Base-by-base conservation (phyloP, 2,797 vertebrate genomes). In the Synanceia verrucosa region DNA sequence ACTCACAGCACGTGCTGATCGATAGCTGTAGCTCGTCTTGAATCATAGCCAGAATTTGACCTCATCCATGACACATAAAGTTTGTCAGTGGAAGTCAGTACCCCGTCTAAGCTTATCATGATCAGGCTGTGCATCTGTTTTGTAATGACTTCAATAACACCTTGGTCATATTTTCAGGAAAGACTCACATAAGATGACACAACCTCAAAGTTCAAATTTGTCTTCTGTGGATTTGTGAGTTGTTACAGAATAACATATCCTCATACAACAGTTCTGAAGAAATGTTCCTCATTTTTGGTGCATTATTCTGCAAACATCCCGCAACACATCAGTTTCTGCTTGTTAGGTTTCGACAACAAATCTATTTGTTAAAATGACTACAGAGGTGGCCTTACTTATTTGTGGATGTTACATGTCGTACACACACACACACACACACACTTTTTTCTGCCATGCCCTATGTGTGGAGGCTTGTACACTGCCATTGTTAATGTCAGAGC, bases 401-500 rank as follows among this genome's bases (percentile, higher is more conserved):
- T 18, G 9, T 13, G 9, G 39, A 43, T 0, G 39, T 43, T 43
- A n/a, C n/a, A n/a, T n/a, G n/a, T n/a, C n/a, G n/a, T n/a, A n/a
- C n/a, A n/a, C n/a, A n/a, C n/a, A n/a, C n/a, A n/a, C n/a, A n/a
- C n/a, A n/a, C n/a, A n/a, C n/a, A n/a, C n/a, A n/a, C n/a, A n/a
- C n/a, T 73, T 77, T 79, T 16, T 61, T 65, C 50, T 73, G 50
- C 68, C 24, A 37, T 33, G 51, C 50, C 67, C 52, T 62, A 10
- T 74, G 28, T 74, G 28, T 24, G 18, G 44, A 69, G 36, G 60
- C 60, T 78, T 85, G n/a, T 81, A 78, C 37, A 82, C 47, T 28
- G 37, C 36, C 50, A 55, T 81, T 78, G 82, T 83, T 88, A 65
- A 82, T 80, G 80, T 87, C 83, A 82, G 62, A 31, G 34, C 44